Evolutionary conservation across 2,797 vertebrate genomes (phyloP).

Genomic region (Cryptoprocta ferox): DNA sequence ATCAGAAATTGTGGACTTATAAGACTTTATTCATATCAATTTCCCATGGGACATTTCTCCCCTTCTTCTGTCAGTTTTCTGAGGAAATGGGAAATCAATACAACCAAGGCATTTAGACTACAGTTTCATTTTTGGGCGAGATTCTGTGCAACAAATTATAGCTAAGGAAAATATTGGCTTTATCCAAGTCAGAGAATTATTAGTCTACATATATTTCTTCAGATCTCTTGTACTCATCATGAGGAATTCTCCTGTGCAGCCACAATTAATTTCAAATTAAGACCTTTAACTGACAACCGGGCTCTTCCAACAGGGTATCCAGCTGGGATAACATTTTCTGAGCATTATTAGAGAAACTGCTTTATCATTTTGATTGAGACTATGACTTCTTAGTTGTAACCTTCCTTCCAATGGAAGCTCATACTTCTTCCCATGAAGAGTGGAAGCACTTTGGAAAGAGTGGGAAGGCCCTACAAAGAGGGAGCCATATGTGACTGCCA

Average conservation of each 20-base stretch:
- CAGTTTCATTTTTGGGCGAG: not conserved
- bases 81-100: not conserved
- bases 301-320: not conserved
- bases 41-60: not conserved
- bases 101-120: not conserved
- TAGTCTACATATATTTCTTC: not conserved
- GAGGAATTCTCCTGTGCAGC: not conserved
- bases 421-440: not conserved
- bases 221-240: not conserved
- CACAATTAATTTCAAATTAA: not conserved
- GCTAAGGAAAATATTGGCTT: not conserved
- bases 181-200: not conserved
- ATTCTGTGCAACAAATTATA: not conserved
- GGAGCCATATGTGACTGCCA: rapidly evolving
- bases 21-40: not conserved
- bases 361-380: not conserved
- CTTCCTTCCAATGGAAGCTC: not conserved
- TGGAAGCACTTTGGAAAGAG: not conserved
- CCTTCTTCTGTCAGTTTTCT: not conserved
- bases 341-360: not conserved
- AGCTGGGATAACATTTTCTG: not conserved
- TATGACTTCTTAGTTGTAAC: not conserved
- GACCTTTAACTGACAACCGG: not conserved
- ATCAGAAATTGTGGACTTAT: not conserved
- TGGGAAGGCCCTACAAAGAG: not conserved